Conservation (phyloP, 2,888 invertebrate genomes). For the Acrobasis suavella region DNA sequence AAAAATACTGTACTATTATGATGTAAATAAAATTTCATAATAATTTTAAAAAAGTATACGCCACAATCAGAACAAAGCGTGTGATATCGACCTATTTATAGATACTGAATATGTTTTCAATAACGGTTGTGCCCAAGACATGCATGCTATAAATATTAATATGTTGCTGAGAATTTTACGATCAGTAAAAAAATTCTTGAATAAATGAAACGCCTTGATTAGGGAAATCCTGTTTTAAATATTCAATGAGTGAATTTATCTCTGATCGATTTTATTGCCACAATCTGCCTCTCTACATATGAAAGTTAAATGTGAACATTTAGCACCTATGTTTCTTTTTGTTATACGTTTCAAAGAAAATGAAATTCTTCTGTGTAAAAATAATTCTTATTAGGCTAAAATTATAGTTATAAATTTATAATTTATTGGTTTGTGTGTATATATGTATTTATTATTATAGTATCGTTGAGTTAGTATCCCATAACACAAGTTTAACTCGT, state of each 20-base stretch:
- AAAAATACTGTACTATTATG: no score
- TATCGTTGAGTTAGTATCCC: no score
- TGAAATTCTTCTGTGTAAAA: no score
- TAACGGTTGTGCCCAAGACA: slow-evolving; percentile 4
- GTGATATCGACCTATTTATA: slow-evolving; percentile 4
- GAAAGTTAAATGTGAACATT: background rate
- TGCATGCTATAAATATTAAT: slow-evolving; percentile 15
- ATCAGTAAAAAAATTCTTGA: background rate
- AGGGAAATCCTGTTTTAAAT: slow-evolving; percentile 4
- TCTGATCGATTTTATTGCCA: background rate
- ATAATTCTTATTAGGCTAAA: no score
- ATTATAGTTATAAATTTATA: no score
- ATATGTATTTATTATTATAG: no score
- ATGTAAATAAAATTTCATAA: background rate
- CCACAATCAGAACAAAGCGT: background rate
- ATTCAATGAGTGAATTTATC: slow-evolving; percentile 3
- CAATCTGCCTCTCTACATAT: background rate
- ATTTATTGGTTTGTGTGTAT: no score
- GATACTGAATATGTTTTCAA: slow-evolving; percentile 6
- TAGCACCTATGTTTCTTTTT: no score
- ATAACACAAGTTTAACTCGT: no score
- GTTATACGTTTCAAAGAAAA: no score
- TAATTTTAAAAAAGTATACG: background rate
- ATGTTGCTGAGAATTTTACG: background rate
- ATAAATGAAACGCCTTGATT: slow-evolving; percentile 3